Evolutionary conservation across 2,113 vertebrate species (phyloP).

Genomic region (Edolisoma coerulescens): DNA sequence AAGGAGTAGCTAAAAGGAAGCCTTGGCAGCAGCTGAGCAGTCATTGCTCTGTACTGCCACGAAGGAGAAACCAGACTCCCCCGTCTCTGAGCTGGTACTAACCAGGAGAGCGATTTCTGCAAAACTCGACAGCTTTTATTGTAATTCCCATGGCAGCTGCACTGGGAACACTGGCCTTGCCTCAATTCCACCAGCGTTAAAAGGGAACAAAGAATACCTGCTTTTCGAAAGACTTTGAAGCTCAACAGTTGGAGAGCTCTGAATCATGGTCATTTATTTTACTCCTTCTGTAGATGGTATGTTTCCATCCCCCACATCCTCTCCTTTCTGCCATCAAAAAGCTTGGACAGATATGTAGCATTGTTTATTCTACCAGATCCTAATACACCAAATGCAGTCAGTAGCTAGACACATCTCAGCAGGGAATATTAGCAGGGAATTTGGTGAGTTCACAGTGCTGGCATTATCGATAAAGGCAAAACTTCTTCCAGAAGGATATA

Average conservation of each 20-base stretch:
- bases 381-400: not conserved
- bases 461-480: not conserved
- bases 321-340: not conserved
- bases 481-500: not conserved
- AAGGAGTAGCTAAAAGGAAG: constrained; percentile 60
- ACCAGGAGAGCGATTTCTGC: not conserved
- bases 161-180: constrained; percentile 2
- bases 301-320: not conserved
- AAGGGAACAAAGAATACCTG: constrained; percentile 4
- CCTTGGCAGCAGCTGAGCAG: constrained; percentile 50
- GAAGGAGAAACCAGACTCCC: constrained; percentile 13
- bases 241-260: not conserved
- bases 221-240: constrained; percentile 6
- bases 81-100: not conserved
- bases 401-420: not conserved
- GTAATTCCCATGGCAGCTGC: constrained; percentile 11
- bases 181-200: not conserved
- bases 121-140: constrained; percentile 23
- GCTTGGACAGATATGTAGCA: not conserved
- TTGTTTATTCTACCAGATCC: not conserved
- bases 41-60: constrained; percentile 19
- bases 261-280: constrained; percentile 7
- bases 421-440: not conserved
- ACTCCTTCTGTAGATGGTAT: not conserved
- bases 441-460: not conserved